Percentiles rank a stretch among this genome's conserved stretches.
These are phyloP conservation scores for Agelaius tricolor DNA, from an alignment of 2,113 vertebrate species.

Conservation along the genomic window DNA sequence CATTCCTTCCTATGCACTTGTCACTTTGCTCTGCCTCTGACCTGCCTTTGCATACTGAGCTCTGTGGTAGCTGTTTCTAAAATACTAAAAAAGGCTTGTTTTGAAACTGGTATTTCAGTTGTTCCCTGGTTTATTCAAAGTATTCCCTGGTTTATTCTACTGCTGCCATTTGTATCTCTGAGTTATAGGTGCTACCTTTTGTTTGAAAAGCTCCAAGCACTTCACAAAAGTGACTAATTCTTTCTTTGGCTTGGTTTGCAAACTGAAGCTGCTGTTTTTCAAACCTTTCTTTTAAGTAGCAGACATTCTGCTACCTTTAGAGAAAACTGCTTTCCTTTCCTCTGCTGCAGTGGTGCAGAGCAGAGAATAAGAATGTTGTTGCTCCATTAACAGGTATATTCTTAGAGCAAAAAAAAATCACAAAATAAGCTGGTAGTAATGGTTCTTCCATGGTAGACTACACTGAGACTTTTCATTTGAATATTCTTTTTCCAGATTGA, in stretches of 20 bases:
- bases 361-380: not conserved
- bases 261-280: not conserved
- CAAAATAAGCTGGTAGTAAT: not conserved
- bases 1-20: not conserved
- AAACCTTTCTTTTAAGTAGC: not conserved
- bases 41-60: not conserved
- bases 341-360: not conserved
- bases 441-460: not conserved
- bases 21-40: not conserved
- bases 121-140: not conserved
- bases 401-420: not conserved
- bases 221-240: not conserved
- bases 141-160: not conserved
- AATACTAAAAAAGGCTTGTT: not conserved
- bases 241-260: not conserved
- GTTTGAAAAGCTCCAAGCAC: not conserved
- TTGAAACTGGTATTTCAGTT: not conserved
- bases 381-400: not conserved
- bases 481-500: not conserved
- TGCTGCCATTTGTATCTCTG: not conserved
- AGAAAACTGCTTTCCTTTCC: not conserved
- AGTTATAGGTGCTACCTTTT: not conserved
- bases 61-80: not conserved
- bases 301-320: not conserved
- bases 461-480: not conserved